These are phyloP conservation scores for Popillia japonica DNA, from an alignment of 1,140 invertebrate species.

Conservation along the genomic window DNA sequence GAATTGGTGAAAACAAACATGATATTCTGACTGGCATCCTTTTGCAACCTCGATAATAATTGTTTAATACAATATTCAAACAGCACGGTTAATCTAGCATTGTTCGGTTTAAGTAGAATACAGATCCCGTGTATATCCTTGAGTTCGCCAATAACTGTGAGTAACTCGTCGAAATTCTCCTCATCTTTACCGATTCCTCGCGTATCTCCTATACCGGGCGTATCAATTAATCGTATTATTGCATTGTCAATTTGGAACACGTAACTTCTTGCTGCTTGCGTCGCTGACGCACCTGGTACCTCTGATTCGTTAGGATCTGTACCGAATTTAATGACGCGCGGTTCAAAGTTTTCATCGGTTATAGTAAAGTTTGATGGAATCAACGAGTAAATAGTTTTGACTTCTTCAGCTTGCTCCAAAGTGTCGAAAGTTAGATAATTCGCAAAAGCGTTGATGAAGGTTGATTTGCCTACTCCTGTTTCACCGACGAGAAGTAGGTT, in stretches of 20 bases:
- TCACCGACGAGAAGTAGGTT: constrained; percentile 56
- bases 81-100: constrained; percentile 45
- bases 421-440: constrained; percentile 6
- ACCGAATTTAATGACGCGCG: constrained; percentile 35
- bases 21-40: constrained; percentile 53
- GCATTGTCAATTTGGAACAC: constrained; percentile 51
- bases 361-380: no score
- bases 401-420: constrained; percentile 5
- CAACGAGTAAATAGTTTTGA: constrained; percentile 11
- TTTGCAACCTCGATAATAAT: constrained; percentile 52
- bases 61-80: constrained; percentile 55
- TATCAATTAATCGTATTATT: constrained; percentile 53
- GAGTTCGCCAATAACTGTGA: constrained; percentile 49
- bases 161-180: constrained; percentile 53
- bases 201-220: constrained; percentile 51
- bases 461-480: no score
- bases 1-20: constrained; percentile 54
- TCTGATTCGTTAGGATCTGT: constrained; percentile 51
- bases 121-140: no score
- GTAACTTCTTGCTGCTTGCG: constrained; percentile 55
- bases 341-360: constrained; percentile 48
- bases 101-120: constrained; percentile 50
- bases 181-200: constrained; percentile 51
- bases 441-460: constrained; percentile 56
- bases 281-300: constrained; percentile 51